Conservation (phyloP, 2,888 invertebrate species). For the Andrena bicolor region DNA sequence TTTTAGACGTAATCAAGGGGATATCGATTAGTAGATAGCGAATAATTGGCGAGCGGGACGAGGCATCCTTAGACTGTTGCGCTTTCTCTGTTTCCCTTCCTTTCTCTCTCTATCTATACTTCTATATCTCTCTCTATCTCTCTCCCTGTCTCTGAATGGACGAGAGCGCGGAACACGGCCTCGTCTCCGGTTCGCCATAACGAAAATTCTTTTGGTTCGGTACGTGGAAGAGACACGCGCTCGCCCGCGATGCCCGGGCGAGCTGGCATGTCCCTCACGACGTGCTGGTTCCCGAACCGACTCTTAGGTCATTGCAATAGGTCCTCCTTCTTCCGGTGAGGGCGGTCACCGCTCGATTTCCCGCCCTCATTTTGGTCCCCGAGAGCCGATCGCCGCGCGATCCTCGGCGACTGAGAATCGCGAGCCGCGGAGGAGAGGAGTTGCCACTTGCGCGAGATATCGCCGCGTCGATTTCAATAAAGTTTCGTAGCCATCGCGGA, state of each 20-base stretch:
- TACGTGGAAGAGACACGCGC: slow-evolving; percentile 46
- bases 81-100: slow-evolving; percentile 21
- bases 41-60: slow-evolving; percentile 66
- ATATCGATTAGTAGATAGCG: slow-evolving; percentile 72
- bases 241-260: slow-evolving; percentile 27
- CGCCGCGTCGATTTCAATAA: too few species aligned
- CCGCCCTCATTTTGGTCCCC: slow-evolving; percentile 26
- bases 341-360: slow-evolving; percentile 24
- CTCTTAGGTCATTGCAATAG: slow-evolving; percentile 70
- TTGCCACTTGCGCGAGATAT: neutral
- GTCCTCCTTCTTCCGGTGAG: slow-evolving; percentile 69
- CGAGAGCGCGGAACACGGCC: slow-evolving; percentile 41
- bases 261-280: slow-evolving; percentile 36
- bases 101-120: slow-evolving; percentile 5
- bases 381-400: slow-evolving; percentile 8
- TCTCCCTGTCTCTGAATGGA: neutral
- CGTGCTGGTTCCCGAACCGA: slow-evolving; percentile 64
- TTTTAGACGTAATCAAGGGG: slow-evolving; percentile 65
- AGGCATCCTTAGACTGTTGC: slow-evolving; percentile 64
- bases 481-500: too few species aligned
- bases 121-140: neutral
- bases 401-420: neutral
- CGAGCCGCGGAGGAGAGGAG: neutral
- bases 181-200: slow-evolving; percentile 52
- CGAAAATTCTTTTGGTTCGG: slow-evolving; percentile 54